A percentile compares a stretch with the other conserved stretches of the same genome.
These are phyloP conservation scores for Tubulanus polymorphus DNA, from an alignment of 2,888 invertebrate species.

Conservation along the genomic window DNA sequence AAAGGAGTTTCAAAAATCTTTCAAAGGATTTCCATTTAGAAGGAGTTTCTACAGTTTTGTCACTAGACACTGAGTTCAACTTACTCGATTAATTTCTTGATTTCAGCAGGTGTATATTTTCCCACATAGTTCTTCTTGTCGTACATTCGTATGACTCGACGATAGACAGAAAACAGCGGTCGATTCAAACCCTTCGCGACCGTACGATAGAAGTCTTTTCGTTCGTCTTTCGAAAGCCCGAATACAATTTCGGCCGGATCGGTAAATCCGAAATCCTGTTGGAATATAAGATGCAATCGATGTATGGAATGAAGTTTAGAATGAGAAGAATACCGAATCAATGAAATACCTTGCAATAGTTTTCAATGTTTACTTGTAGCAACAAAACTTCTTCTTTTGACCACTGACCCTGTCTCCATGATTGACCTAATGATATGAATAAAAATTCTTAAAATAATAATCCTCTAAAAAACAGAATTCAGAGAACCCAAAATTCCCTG, in stretches of 20 bases:
- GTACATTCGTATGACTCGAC: conserved; percentile 56
- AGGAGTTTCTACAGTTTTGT: too few relatives aligned
- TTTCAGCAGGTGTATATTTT: conserved; percentile 54
- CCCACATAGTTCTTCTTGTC: conserved; percentile 57
- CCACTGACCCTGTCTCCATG: conserved; percentile 57
- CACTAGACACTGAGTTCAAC: too few relatives aligned
- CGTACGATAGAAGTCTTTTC: conserved; percentile 56
- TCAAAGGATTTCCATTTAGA: too few relatives aligned
- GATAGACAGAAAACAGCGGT: conserved; percentile 55
- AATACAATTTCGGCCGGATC: conserved; percentile 55
- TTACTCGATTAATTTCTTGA: conserved; percentile 50
- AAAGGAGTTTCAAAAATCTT: too few relatives aligned
- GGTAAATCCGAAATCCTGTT: conserved; percentile 45
- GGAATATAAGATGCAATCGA: conserved; percentile 9
- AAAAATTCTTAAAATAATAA: too few relatives aligned
- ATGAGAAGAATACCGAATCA: not conserved
- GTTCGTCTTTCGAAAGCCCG: conserved; percentile 55
- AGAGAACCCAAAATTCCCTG: too few relatives aligned
- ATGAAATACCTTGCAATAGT: conserved; percentile 50
- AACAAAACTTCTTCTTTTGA: conserved; percentile 54
- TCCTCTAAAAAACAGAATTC: too few relatives aligned
- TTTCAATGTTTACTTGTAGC: conserved; percentile 50
- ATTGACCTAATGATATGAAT: conserved; percentile 51
- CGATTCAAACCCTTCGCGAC: conserved; percentile 54
- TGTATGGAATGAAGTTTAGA: not conserved